phyloP scores from a whole-genome alignment of 2,113 vertebrate genomes.

The Tachuris rubrigastra region DNA sequence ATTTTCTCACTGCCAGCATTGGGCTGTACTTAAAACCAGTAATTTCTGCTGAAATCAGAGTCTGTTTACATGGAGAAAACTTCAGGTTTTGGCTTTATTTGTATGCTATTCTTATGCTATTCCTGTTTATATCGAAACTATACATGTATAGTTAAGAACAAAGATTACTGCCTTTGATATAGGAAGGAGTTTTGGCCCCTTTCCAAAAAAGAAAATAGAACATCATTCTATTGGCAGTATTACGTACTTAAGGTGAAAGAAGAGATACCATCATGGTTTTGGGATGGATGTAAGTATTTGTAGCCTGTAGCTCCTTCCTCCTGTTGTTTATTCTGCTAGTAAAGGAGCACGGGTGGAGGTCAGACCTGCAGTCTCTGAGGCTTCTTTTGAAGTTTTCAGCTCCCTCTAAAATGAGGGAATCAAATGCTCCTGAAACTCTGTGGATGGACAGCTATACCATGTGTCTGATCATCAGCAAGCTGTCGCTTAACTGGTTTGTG shows the following conservation, averaged over 20 bases:
- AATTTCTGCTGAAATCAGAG: neutral
- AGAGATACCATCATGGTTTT: neutral
- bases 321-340: neutral
- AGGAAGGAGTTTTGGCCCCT: neutral
- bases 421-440: neutral
- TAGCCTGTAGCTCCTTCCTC: neutral
- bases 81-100: neutral
- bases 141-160: neutral
- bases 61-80: neutral
- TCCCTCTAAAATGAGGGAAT: neutral
- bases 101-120: neutral
- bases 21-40: neutral
- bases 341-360: neutral
- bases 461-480: neutral
- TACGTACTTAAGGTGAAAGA: neutral
- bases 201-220: neutral
- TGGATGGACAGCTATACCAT: neutral
- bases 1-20: neutral
- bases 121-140: neutral
- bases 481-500: neutral
- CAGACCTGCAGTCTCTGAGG: neutral
- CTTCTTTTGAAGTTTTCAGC: neutral
- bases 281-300: neutral
- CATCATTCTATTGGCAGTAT: neutral
- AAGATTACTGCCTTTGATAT: neutral